phyloP scores from a whole-genome alignment of 2,888 invertebrate genomes.

The Caenorhabditis imperialis region DNA sequence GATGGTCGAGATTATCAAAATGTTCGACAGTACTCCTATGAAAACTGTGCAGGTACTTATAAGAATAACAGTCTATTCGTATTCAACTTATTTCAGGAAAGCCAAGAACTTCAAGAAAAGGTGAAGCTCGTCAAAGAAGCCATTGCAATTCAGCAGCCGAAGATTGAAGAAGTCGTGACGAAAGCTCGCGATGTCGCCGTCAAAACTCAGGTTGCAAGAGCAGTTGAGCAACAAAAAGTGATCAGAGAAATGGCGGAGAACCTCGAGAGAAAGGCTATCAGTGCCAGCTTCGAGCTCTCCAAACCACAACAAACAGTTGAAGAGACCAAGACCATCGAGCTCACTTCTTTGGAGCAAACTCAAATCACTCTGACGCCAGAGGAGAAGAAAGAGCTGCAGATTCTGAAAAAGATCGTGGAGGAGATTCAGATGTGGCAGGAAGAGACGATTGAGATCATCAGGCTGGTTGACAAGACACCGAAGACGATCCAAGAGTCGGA shows the following conservation, averaged over 20 bases:
- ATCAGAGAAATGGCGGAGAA: conserved; percentile 53
- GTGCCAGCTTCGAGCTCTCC: conserved; percentile 45
- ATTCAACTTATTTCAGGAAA: conserved; percentile 14
- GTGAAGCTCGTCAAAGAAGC: conserved; percentile 54
- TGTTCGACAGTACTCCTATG: conserved; percentile 56
- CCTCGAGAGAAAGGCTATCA: conserved; percentile 47
- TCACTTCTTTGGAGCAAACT: conserved; percentile 39
- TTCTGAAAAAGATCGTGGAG: conserved; percentile 54
- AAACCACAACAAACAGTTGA: conserved; percentile 40
- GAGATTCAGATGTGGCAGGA: conserved; percentile 63
- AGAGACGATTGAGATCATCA: conserved; percentile 57
- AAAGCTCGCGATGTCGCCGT: conserved; percentile 42
- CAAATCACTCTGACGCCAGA: conserved; percentile 48
- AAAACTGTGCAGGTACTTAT: conserved; percentile 43
- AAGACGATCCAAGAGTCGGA: conserved; percentile 47
- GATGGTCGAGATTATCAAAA: conserved; percentile 56
- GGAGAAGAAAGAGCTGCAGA: conserved; percentile 53
- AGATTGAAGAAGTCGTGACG: conserved; percentile 47
- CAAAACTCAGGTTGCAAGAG: conserved; percentile 39
- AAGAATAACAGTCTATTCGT: neutral
- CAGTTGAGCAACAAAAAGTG: conserved; percentile 48
- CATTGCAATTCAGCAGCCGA: conserved; percentile 53
- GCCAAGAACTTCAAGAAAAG: conserved; percentile 54
- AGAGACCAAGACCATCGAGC: conserved; percentile 52
- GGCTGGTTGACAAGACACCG: conserved; percentile 26